phyloP scores from a whole-genome alignment of 2,113 vertebrate genomes.

The Uria aalge region DNA sequence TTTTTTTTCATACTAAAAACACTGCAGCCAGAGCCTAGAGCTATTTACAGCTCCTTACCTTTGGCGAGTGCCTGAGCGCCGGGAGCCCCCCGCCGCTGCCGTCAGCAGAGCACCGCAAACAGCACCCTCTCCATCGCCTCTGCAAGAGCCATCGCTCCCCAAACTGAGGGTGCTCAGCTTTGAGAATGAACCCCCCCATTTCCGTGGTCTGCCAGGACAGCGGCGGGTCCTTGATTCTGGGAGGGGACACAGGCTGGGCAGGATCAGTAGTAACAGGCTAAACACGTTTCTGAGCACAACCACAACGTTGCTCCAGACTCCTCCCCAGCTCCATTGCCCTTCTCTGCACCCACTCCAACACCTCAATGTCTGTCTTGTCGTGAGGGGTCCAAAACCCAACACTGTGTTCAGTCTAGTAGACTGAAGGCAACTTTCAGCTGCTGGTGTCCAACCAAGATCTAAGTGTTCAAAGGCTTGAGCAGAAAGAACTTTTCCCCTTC shows the following conservation, averaged over 20 bases:
- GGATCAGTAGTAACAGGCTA: rapidly evolving
- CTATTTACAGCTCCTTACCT: not conserved
- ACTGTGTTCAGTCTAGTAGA: not conserved
- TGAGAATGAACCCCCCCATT: slow-evolving; percentile 46
- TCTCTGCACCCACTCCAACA: too few relatives aligned
- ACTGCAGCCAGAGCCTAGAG: not conserved
- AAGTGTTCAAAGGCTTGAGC: not conserved
- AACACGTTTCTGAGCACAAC: not conserved
- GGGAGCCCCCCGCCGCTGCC: not conserved
- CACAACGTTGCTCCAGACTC: too few relatives aligned
- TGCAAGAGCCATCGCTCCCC: slow-evolving; percentile 62
- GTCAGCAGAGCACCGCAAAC: slow-evolving; percentile 37
- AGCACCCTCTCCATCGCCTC: slow-evolving; percentile 56
- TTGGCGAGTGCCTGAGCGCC: not conserved
- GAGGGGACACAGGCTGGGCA: not conserved
- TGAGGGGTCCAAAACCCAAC: not conserved
- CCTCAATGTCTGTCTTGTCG: too few relatives aligned
- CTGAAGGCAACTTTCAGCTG: not conserved
- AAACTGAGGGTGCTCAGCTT: slow-evolving; percentile 56
- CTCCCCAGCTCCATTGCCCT: too few relatives aligned
- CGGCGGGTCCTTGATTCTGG: not conserved
- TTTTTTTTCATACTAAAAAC: not conserved
- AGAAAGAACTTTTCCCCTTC: not conserved
- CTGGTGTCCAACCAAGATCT: not conserved
- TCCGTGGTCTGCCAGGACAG: not conserved